Evolutionary conservation across 1,140 invertebrate species (phyloP).

Genomic region (Plodia interpunctella): DNA sequence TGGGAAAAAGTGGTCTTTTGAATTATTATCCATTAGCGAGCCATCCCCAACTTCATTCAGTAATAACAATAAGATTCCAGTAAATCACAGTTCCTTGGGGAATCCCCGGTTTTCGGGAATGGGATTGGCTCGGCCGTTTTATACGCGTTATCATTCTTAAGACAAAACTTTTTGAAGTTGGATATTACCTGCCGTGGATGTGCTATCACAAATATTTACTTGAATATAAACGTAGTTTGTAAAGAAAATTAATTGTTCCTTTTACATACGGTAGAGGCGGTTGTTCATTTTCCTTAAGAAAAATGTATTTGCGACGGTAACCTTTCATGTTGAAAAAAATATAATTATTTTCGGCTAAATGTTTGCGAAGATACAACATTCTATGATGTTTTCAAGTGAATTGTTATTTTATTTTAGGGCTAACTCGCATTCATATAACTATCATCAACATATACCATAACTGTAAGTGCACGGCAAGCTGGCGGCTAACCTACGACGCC

Average conservation of each 20-base stretch:
- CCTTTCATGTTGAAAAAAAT: no score
- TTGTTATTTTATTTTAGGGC: no score
- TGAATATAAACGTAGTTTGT: no score
- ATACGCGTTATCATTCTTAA: slow-evolving; percentile 1
- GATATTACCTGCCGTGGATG: neutral
- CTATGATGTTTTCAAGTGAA: neutral
- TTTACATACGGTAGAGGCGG: no score
- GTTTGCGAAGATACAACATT: no score
- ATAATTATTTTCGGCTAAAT: no score
- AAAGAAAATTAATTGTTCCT: no score
- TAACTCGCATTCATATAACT: neutral
- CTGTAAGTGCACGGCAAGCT: slow-evolving; percentile 12
- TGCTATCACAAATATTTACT: no score
- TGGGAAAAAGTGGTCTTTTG: no score
- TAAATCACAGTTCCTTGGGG: slow-evolving; percentile 2
- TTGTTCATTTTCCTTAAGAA: no score
- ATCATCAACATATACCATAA: slow-evolving; percentile 7
- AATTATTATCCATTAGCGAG: neutral
- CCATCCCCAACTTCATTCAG: neutral
- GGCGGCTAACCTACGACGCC: slow-evolving; percentile 10
- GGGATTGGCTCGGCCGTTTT: neutral
- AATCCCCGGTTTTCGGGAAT: neutral
- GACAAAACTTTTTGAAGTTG: neutral
- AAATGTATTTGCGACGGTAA: no score
- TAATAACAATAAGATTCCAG: slow-evolving; percentile 5